These are phyloP conservation scores for Salarias fasciatus DNA, from an alignment of 2,797 vertebrate genomes.

Conservation along the genomic window DNA sequence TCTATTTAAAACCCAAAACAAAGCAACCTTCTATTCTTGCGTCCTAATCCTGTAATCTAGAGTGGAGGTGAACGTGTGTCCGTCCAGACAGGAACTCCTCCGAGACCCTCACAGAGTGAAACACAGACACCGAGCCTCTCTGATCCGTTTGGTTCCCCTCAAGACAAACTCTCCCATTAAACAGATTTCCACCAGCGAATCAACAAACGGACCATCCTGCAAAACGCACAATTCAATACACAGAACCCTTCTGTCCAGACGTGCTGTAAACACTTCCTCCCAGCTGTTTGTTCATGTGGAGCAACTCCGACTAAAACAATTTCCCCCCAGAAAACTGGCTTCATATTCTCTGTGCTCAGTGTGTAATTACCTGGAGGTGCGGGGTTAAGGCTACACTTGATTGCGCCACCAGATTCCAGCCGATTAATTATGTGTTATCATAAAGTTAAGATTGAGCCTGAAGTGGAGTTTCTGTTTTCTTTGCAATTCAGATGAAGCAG, in stretches of 20 bases:
- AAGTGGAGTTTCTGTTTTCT: constrained; percentile 76
- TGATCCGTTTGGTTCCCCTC: constrained; percentile 45
- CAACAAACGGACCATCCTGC: constrained; percentile 50
- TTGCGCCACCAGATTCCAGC: constrained; percentile 77
- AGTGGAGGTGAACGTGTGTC: too few species aligned
- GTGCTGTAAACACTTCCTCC: constrained; percentile 59
- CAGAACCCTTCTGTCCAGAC: constrained; percentile 6
- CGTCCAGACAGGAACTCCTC: constrained; percentile 35
- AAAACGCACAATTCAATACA: constrained; percentile 1
- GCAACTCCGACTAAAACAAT: constrained; percentile 35
- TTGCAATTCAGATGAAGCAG: constrained; percentile 74
- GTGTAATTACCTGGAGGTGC: constrained; percentile 66
- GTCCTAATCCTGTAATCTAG: too few species aligned
- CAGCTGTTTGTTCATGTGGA: constrained; percentile 62
- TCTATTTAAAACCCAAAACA: too few species aligned
- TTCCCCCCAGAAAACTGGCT: constrained; percentile 29
- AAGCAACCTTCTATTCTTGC: too few species aligned
- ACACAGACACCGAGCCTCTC: constrained; percentile 16
- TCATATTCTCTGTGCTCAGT: constrained; percentile 47
- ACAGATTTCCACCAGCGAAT: constrained; percentile 38
- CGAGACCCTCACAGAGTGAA: constrained; percentile 28
- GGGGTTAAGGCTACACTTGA: constrained; percentile 73
- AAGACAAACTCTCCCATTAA: constrained; percentile 38
- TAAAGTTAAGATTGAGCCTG: constrained; percentile 64
- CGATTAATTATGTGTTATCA: constrained; percentile 79